A percentile compares a stretch with the other conserved stretches of the same genome.
These are phyloP conservation scores for Capricornis sumatraensis DNA, from an alignment of 2,113 vertebrate genomes.

Conservation along the genomic window DNA sequence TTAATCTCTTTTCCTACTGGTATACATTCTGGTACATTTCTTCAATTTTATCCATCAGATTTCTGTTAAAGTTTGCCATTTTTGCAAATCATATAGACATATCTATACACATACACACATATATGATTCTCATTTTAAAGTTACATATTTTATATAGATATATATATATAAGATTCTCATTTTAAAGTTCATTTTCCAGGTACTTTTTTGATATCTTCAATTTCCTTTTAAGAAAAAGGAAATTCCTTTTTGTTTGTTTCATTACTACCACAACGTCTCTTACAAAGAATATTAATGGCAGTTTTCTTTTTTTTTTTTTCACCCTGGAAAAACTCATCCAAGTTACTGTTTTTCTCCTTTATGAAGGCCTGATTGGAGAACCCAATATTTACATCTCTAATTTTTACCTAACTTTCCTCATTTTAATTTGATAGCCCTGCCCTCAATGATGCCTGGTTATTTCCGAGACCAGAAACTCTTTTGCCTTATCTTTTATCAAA, in stretches of 20 bases:
- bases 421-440: not conserved
- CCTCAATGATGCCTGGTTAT: not conserved
- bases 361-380: not conserved
- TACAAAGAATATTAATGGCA: not conserved
- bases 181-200: conserved; percentile 17
- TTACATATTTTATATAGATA: not conserved
- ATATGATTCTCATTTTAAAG: not conserved
- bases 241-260: not conserved
- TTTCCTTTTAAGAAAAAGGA: not conserved
- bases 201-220: not conserved
- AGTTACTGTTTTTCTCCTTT: not conserved
- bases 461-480: not conserved
- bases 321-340: not conserved
- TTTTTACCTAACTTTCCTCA: not conserved
- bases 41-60: conserved; percentile 8
- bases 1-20: not conserved
- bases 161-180: not conserved
- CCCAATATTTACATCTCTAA: not conserved
- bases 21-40: not conserved
- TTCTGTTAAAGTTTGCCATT: not conserved
- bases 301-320: not conserved
- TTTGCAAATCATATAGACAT: not conserved
- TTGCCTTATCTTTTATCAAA: not conserved
- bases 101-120: not conserved
- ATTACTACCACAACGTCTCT: not conserved